Conservation (phyloP, 2,888 invertebrate species). For the Netelia virgata region DNA sequence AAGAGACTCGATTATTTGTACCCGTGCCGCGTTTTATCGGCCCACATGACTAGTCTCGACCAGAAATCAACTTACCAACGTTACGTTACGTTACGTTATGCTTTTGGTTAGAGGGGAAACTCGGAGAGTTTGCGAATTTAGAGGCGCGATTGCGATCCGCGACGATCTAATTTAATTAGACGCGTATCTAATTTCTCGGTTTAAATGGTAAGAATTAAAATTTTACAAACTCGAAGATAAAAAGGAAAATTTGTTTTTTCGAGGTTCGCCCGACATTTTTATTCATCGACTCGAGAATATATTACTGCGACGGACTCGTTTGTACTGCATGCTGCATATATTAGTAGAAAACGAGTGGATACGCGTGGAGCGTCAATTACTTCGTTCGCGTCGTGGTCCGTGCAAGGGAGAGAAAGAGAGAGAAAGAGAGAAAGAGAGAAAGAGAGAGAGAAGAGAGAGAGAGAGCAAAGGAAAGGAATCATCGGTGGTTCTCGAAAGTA, state of each 20-base stretch:
- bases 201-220: no score
- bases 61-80: constrained; percentile 43
- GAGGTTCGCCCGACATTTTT: not conserved
- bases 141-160: no score
- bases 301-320: constrained; percentile 5
- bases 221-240: no score
- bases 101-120: not conserved
- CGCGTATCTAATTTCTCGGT: no score
- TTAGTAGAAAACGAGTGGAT: constrained; percentile 41
- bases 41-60: constrained; percentile 57
- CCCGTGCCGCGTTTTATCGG: constrained; percentile 56
- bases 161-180: no score
- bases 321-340: constrained; percentile 39
- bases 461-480: constrained; percentile 56
- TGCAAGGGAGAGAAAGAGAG: not conserved
- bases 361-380: constrained; percentile 36
- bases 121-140: no score
- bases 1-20: constrained; percentile 38
- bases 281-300: constrained; percentile 6
- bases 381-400: not conserved
- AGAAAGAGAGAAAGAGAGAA: not conserved
- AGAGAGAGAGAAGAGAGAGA: constrained; percentile 8
- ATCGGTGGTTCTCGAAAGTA: constrained; percentile 64
- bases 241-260: no score
- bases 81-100: no score